Conservation (phyloP, 2,888 invertebrate species). For the Timema podura region DNA sequence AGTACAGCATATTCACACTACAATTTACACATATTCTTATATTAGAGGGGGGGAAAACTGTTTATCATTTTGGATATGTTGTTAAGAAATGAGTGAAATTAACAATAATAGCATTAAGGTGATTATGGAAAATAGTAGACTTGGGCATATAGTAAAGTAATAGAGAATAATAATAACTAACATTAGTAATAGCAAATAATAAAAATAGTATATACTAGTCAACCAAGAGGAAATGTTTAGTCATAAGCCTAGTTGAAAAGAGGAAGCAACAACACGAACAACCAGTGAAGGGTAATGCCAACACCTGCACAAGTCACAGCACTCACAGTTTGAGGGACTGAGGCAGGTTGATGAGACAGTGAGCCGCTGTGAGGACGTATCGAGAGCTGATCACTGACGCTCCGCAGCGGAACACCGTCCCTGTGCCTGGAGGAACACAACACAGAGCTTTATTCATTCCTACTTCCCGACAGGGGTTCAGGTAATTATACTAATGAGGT, state of each 20-base stretch:
- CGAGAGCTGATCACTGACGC: constrained; percentile 25
- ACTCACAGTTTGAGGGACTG: constrained; percentile 21
- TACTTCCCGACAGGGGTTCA: not conserved
- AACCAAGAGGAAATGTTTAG: not conserved
- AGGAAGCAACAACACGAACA: not conserved
- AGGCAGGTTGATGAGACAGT: constrained; percentile 23
- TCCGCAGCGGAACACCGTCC: constrained; percentile 23
- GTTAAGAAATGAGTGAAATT: too few relatives aligned
- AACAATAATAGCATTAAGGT: too few relatives aligned
- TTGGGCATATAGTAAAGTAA: too few relatives aligned
- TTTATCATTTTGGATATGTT: too few relatives aligned
- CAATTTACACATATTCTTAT: too few relatives aligned
- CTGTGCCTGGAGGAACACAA: not conserved
- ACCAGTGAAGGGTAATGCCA: not conserved
- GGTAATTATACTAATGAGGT: too few relatives aligned
- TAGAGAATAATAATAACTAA: too few relatives aligned
- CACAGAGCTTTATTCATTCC: not conserved
- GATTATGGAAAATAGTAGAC: too few relatives aligned
- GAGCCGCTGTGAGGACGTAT: constrained; percentile 29
- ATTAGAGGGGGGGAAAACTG: too few relatives aligned
- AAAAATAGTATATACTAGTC: too few relatives aligned
- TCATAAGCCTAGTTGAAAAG: not conserved
- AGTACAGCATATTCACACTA: too few relatives aligned
- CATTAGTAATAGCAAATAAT: too few relatives aligned
- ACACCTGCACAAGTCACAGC: not conserved